Evolutionary conservation across 2,888 invertebrate genomes (phyloP), one percentile per base, ranked within the genome.

Genomic region (Boloria selene): DNA sequence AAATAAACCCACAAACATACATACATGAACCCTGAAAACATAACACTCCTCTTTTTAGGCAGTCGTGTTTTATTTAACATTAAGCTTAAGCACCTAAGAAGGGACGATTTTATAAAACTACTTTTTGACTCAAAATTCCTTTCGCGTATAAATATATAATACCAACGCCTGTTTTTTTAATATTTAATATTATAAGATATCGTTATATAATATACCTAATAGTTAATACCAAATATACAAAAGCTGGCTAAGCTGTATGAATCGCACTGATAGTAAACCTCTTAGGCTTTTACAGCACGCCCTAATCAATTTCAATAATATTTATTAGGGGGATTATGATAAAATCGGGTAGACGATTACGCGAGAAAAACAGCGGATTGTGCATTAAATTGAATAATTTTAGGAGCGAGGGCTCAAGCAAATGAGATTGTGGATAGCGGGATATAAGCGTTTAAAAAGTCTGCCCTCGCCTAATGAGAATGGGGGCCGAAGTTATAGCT

Each of bases 331-430:
- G 74, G 76, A 76, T 79, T 79, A 78, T 74, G 75, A 74, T 76
- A 78, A 82, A 80, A 77, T 75, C 70, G 75, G 80, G 77, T 80
- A 80, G 75, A 80, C 78, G 82, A 81, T 86, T 86, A 88, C 84
- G 82, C 82, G 75, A 74, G 78, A 80, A 85, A 85, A 85, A 80
- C 76, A 70, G 80, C 75, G 79, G 80, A 80, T 82, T 83, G 80
- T 78, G 81, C 83, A 80, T 84, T 81, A 87, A 86, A 88, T 88
- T 87, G 87, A 87, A 85, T 86, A 86, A 88, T 85, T 81, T 77
- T 74, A 76, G 72, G 72, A 71, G 66, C 75, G 81, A 79, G 76
- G 82, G 85, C 80, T 84, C 78, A 76, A 69, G 74, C 73, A 79
- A 87, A 88, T 86, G 82, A 84, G 85, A 84, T 84, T 78, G 77